Evolutionary conservation across 2,888 invertebrate species (phyloP), one percentile per base, ranked within the genome.

Genomic region (Scelioninae gen. 1): DNA sequence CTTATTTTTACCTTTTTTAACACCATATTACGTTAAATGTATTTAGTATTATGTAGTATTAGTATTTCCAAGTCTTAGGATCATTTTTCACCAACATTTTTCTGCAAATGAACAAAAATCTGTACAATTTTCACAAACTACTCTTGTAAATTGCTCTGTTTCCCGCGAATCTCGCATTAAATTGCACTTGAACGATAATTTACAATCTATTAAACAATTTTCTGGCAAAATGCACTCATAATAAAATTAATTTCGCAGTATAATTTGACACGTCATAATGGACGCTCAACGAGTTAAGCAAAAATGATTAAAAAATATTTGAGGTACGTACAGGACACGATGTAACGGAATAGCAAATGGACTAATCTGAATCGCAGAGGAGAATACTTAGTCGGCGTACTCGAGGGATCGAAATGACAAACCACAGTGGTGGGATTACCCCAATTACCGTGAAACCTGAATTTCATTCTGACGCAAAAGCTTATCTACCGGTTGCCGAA

Each of bases 371-470:
- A 76, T 76, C 81, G 65, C 62, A 71, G 68, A 75, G 55, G 72
- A 76, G 62, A 49, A 76, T 71, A 76, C 82, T 76, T 76, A 76
- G 81, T 63, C 51, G 75, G 60, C 66, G 53, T 60, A 82, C 76
- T 66, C 81, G 2, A 5, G 81, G 81, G 76, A 82, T 82, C 65
- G 81, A 76, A 76, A 82, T 82, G 76, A 82, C 76, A 82, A 71
- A 82, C 81, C 81, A 29, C 81, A 76, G 66, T 62, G 62, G 66
- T 49, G 68, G 68, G 72, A 82, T 82, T 77, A 77, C 68, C 77
- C 77, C 71, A 82, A 82, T 82, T 82, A 82, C 77, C 68, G 68
- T 77, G 82, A 72, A 77, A 77, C 55, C 72, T 66, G 77, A 82
- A 82, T 77, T 82, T 72, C 72, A 72, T 82, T 77, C 72, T 40